These are phyloP conservation scores for Araneus ventricosus DNA, from an alignment of 1,140 invertebrate species.

Conservation along the genomic window DNA sequence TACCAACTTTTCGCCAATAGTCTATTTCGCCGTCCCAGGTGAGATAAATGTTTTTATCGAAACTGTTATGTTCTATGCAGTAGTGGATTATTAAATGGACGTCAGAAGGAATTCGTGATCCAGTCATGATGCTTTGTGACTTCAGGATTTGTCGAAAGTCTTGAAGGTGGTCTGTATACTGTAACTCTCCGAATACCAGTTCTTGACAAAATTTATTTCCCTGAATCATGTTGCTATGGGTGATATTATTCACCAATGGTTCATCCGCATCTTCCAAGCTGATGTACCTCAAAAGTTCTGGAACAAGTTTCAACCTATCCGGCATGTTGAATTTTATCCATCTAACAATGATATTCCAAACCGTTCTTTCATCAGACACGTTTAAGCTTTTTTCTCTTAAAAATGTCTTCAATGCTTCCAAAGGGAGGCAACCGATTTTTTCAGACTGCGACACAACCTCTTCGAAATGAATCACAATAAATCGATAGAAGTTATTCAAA, in stretches of 20 bases:
- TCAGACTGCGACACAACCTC: not conserved
- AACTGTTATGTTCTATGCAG: too few relatives aligned
- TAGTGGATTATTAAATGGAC: too few relatives aligned
- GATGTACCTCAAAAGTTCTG: not conserved
- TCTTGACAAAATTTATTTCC: not conserved
- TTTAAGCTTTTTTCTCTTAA: constrained; percentile 15
- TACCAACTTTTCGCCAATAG: too few relatives aligned
- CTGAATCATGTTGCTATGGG: not conserved
- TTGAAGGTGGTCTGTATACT: not conserved
- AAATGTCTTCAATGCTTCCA: not conserved
- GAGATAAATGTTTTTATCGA: too few relatives aligned
- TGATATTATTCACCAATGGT: not conserved
- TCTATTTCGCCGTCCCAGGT: too few relatives aligned
- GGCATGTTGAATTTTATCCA: not conserved
- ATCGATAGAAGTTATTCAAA: not conserved
- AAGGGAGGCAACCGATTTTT: not conserved
- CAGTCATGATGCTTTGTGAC: not conserved
- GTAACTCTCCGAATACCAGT: not conserved
- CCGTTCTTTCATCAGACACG: not conserved
- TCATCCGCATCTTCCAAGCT: not conserved
- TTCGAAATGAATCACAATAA: not conserved
- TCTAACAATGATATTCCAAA: not conserved
- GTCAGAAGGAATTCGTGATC: not conserved
- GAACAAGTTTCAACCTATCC: not conserved
- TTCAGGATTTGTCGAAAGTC: too few relatives aligned